Evolutionary conservation across 2,888 invertebrate species (phyloP).

Genomic region (Tetragonula carbonaria): DNA sequence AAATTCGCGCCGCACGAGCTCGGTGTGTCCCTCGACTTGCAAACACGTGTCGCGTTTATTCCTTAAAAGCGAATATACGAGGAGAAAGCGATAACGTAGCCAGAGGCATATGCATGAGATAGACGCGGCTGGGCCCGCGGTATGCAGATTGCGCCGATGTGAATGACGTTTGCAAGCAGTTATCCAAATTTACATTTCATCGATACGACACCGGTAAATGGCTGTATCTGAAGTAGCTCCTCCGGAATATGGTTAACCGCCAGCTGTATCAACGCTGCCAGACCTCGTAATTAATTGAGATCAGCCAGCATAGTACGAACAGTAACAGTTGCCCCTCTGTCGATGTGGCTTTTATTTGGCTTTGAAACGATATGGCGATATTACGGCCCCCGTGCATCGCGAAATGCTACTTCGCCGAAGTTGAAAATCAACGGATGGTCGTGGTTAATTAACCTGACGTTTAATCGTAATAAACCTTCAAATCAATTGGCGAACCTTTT

Average conservation of each 20-base stretch:
- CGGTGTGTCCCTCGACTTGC: neutral
- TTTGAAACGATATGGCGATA: neutral
- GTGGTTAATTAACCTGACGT: neutral
- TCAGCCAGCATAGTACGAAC: neutral
- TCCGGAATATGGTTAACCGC: slow-evolving; percentile 45
- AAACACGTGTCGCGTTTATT: neutral
- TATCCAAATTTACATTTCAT: slow-evolving; percentile 71
- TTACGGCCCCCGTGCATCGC: no score
- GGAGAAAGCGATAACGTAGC: slow-evolving; percentile 8
- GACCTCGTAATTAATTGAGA: slow-evolving; percentile 7
- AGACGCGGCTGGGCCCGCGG: neutral
- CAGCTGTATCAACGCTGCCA: slow-evolving; percentile 13
- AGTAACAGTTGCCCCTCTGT: neutral
- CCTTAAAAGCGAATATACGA: slow-evolving; percentile 13
- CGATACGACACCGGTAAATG: slow-evolving; percentile 58
- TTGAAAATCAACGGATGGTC: neutral
- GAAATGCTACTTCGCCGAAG: neutral
- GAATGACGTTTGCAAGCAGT: slow-evolving; percentile 57
- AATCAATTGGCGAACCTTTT: no score
- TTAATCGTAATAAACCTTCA: neutral
- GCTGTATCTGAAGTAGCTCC: slow-evolving; percentile 37
- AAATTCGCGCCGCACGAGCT: neutral
- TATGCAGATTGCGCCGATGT: slow-evolving; percentile 4
- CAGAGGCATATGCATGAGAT: slow-evolving; percentile 48
- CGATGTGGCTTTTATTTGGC: neutral